Evolutionary conservation across 2,113 vertebrate genomes (phyloP).

Genomic region (Pheucticus melanocephalus): DNA sequence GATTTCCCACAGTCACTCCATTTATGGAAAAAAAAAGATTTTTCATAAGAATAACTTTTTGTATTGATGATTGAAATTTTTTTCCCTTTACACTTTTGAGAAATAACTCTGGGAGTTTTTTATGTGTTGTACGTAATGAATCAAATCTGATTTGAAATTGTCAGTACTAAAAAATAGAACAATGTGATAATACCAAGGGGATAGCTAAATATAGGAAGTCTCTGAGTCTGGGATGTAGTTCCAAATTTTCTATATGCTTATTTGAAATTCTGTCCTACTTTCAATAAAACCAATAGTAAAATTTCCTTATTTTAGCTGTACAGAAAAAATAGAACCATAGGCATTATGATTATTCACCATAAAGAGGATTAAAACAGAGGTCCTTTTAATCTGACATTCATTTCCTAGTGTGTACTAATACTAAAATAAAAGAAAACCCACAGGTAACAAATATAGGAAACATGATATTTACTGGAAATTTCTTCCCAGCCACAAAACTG

Average conservation of each 20-base stretch:
- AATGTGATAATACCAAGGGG: background rate
- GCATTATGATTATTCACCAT: rapidly evolving
- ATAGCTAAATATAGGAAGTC: background rate
- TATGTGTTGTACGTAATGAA: background rate
- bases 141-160: background rate
- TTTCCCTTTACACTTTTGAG: background rate
- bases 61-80: background rate
- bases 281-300: background rate
- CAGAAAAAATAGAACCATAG: background rate
- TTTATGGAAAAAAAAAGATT: background rate
- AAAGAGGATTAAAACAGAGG: background rate
- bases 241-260: background rate
- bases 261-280: background rate
- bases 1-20: background rate
- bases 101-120: background rate
- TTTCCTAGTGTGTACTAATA: background rate
- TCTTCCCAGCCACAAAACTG: background rate
- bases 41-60: background rate
- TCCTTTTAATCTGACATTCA: background rate
- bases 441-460: background rate
- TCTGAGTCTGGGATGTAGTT: background rate
- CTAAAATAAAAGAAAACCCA: background rate
- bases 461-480: background rate
- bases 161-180: background rate
- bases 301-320: background rate